Conservation (phyloP, 1,140 invertebrate genomes). For the Pachypeltis micranthus region DNA sequence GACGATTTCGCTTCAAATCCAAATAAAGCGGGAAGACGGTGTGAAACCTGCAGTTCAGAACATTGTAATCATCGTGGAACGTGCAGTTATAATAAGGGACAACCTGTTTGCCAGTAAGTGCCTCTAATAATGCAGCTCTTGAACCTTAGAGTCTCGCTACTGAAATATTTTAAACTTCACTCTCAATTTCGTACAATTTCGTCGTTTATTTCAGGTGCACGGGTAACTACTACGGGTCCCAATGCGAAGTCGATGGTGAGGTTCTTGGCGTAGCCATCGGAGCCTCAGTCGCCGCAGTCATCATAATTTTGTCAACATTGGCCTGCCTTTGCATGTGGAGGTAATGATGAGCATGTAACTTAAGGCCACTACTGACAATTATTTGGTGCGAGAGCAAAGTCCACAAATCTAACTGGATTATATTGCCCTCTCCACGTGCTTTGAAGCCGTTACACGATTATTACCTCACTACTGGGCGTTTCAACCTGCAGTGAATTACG, state of each 20-base stretch:
- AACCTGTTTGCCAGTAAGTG: conserved; percentile 66
- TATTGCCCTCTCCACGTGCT: no score
- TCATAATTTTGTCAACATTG: conserved; percentile 76
- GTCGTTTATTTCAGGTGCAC: conserved; percentile 47
- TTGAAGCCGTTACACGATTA: no score
- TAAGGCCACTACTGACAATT: no score
- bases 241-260: conserved; percentile 84
- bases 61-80: conserved; percentile 74
- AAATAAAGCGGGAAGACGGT: conserved; percentile 54
- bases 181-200: no score
- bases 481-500: no score
- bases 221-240: conserved; percentile 72
- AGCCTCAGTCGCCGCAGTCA: conserved; percentile 70
- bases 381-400: no score
- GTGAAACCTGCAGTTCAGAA: conserved; percentile 58
- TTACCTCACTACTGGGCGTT: no score
- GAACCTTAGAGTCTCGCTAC: no score
- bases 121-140: no score
- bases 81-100: conserved; percentile 58
- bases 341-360: no score
- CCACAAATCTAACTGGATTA: no score
- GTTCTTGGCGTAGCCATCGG: conserved; percentile 81
- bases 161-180: no score
- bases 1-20: conserved; percentile 55
- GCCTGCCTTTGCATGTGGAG: conserved; percentile 85